These are phyloP conservation scores for Nymphalis io DNA, from an alignment of 1,140 invertebrate genomes.

Conservation along the genomic window DNA sequence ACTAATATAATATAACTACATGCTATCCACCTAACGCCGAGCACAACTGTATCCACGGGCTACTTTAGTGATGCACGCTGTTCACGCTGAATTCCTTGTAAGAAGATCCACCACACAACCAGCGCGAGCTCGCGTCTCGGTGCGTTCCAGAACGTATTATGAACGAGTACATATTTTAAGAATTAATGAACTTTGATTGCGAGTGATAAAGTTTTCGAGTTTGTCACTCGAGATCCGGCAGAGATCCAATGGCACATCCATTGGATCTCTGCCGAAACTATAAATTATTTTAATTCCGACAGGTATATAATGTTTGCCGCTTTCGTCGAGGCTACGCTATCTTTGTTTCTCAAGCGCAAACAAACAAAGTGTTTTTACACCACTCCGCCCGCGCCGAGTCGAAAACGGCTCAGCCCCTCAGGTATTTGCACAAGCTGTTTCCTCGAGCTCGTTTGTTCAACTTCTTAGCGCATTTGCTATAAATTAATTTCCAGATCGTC, in stretches of 20 bases:
- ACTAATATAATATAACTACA: too few species aligned
- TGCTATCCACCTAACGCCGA: background rate
- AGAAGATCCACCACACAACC: background rate
- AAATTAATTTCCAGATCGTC: conserved; percentile 51
- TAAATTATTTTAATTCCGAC: too few species aligned
- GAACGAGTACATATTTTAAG: too few species aligned
- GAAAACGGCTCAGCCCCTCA: conserved; percentile 3
- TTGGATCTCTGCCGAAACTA: too few species aligned
- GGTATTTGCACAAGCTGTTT: conserved; percentile 50
- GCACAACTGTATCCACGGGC: background rate
- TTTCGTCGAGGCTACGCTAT: conserved; percentile 8
- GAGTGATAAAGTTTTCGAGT: too few species aligned
- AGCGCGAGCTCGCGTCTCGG: background rate
- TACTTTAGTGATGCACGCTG: background rate
- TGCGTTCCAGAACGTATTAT: background rate
- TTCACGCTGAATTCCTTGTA: background rate
- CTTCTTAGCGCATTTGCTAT: conserved; percentile 50
- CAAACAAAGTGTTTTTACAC: conserved; percentile 13
- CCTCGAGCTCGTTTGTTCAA: conserved; percentile 47
- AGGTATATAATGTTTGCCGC: background rate
- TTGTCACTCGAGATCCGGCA: too few species aligned
- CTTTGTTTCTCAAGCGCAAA: conserved; percentile 16
- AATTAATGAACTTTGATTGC: too few species aligned
- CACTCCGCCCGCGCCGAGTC: conserved; percentile 19
- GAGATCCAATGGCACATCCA: too few species aligned